phyloP scores from a whole-genome alignment of 2,113 vertebrate species.

The Euleptes europaea region DNA sequence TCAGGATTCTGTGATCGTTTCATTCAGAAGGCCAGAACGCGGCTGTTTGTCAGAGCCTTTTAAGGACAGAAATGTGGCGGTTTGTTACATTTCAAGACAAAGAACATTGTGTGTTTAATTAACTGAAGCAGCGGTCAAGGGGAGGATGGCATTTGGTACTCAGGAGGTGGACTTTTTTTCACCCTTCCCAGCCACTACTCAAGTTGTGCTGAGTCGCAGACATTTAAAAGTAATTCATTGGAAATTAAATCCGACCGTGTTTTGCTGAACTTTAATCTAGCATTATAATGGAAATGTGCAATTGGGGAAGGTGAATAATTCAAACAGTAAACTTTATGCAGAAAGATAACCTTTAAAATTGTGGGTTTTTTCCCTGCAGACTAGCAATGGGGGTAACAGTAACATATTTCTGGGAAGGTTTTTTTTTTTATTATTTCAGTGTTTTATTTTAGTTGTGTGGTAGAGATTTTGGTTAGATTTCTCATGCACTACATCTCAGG shows the following conservation, averaged over 20 bases:
- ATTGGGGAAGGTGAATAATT: not conserved
- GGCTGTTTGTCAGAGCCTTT: not conserved
- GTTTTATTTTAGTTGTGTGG: not conserved
- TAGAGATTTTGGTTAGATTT: not conserved
- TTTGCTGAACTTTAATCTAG: slow-evolving; percentile 9
- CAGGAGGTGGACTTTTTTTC: not conserved
- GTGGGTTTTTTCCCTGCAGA: not conserved
- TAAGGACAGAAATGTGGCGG: not conserved
- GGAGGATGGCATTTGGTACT: slow-evolving; percentile 10
- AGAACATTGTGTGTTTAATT: slow-evolving; percentile 16
- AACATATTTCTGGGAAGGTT: not conserved
- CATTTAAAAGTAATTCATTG: slow-evolving; percentile 11
- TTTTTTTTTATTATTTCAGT: not conserved
- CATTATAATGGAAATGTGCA: not conserved
- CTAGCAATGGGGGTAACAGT: not conserved
- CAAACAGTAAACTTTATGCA: not conserved
- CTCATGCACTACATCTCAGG: not conserved
- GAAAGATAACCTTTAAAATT: not conserved
- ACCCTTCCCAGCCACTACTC: too few relatives aligned
- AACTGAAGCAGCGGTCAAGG: not conserved
- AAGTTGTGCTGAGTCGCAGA: not conserved
- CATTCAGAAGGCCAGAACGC: slow-evolving; percentile 11
- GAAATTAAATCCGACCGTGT: slow-evolving; percentile 1
- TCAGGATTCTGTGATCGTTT: not conserved
- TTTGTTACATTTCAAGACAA: not conserved